phyloP scores from a whole-genome alignment of 2,888 invertebrate species.

The Agrypnus murinus region DNA sequence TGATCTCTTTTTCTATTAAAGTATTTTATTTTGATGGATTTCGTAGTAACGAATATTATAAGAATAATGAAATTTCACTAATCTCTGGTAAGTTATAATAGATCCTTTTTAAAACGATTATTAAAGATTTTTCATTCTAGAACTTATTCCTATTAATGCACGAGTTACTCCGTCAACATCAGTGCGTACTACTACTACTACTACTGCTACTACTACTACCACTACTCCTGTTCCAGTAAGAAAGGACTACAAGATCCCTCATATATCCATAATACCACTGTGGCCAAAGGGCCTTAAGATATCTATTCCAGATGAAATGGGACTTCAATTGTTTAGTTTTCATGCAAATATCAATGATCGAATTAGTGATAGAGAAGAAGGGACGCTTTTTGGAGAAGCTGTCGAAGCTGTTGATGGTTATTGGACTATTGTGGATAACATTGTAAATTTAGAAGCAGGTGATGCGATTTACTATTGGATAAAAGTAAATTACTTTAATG shows the following conservation, averaged over 20 bases:
- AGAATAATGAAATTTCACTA: too few species aligned
- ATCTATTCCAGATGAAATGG: conserved; percentile 71
- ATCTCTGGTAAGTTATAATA: too few species aligned
- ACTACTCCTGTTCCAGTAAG: too few species aligned
- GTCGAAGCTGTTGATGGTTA: conserved; percentile 75
- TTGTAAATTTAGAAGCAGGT: conserved; percentile 75
- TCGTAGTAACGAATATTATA: too few species aligned
- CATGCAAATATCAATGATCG: neutral
- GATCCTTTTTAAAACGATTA: too few species aligned
- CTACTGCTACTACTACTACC: too few species aligned
- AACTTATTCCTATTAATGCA: too few species aligned
- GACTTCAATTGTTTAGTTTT: neutral
- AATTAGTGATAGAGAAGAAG: too few species aligned
- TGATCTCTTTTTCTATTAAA: conserved; percentile 84
- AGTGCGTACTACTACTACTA: too few species aligned
- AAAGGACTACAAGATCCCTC: conserved; percentile 71
- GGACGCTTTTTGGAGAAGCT: conserved; percentile 72
- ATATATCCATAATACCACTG: conserved; percentile 75
- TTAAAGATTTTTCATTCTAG: too few species aligned
- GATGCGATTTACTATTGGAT: conserved; percentile 86
- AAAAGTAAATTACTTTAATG: conserved; percentile 80
- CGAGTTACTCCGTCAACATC: too few species aligned
- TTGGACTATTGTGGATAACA: conserved; percentile 80
- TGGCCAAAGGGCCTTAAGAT: conserved; percentile 77
- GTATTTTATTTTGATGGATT: conserved; percentile 80